Evolutionary conservation across 2,113 vertebrate species (phyloP).

Genomic region (Lonchura striata): DNA sequence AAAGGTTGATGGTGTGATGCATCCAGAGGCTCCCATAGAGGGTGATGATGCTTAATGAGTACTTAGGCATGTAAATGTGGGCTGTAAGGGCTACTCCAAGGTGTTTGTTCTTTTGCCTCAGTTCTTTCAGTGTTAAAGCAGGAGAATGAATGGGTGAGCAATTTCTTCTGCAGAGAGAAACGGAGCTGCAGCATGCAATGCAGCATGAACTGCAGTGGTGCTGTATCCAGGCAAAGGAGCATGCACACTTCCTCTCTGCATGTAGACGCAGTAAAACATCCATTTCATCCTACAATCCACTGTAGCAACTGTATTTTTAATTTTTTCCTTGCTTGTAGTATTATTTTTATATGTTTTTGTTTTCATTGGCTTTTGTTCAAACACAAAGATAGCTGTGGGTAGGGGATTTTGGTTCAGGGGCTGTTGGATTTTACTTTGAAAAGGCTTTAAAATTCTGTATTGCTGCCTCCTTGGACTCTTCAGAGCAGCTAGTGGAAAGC

Average conservation of each 20-base stretch:
- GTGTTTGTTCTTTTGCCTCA: neutral
- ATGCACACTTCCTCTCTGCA: neutral
- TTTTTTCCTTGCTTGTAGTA: neutral
- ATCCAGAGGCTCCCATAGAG: neutral
- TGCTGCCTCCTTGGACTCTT: neutral
- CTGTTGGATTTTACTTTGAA: neutral
- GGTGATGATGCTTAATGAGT: neutral
- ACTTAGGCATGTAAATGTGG: neutral
- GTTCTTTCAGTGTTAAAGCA: neutral
- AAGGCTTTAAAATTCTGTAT: neutral
- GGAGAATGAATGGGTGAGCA: neutral
- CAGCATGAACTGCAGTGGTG: neutral
- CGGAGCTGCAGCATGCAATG: accelerated
- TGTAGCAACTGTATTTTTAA: neutral
- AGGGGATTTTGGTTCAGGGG: neutral
- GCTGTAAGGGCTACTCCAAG: neutral
- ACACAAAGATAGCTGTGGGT: accelerated
- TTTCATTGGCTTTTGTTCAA: neutral
- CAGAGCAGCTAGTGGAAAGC: neutral
- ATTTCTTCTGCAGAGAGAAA: neutral
- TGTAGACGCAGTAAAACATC: neutral
- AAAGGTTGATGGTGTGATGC: neutral
- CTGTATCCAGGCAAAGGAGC: neutral
- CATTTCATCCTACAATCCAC: neutral
- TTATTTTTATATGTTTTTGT: neutral